Base-by-base conservation (phyloP, 1,140 invertebrate species). In the Oppia nitens region DNA sequence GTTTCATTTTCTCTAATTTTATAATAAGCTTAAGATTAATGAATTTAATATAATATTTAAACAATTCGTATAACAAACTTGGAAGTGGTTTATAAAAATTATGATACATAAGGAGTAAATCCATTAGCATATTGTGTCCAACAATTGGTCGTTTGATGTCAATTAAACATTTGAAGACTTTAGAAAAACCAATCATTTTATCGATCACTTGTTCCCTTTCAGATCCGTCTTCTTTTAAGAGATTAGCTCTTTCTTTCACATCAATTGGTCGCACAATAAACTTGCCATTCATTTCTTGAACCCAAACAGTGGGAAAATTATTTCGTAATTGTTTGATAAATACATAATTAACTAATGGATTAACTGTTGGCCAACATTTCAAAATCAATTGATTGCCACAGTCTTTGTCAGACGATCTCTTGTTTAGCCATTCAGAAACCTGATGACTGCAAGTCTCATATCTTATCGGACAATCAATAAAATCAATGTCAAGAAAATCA, bases 81-180 rank as follows among this genome's bases (percentile, higher is more conserved):
- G 84, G 84, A 24, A 87, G 68, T 1, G 78, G 74, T 49, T 75
- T 75, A 63, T 81, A 77, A 69, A 87, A 87, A 64, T 83, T 81
- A 63, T 81, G 78, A 66, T 81, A 78, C 49, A 85, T 69, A 47
- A 85, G 74, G 62, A 86, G 69, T 3, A 83, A 66, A 70, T 87
- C 85, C 56, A 81, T 66, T 40, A 84, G 74, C 32, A 79, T 66
- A 71, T 87, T 88, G 69, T 87, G 84, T 0, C 82, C 83, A 32
- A 86, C 69, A 29, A 88, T 74, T 23, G 83, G 83, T 73, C 83
- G 84, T 61, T 79, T 76, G 17, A 74, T 66, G 2, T 68, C 64
- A 14, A 70, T 67, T 3, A 87, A 66, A 0, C 81, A 61, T 47
- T 78, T 70, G 59, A 85, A 80, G 17, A 87, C 68, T 68, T 76